Percentiles rank a stretch among this genome's conserved stretches.
phyloP scores from a whole-genome alignment of 2,888 invertebrate species.

The Girardia tigrina region DNA sequence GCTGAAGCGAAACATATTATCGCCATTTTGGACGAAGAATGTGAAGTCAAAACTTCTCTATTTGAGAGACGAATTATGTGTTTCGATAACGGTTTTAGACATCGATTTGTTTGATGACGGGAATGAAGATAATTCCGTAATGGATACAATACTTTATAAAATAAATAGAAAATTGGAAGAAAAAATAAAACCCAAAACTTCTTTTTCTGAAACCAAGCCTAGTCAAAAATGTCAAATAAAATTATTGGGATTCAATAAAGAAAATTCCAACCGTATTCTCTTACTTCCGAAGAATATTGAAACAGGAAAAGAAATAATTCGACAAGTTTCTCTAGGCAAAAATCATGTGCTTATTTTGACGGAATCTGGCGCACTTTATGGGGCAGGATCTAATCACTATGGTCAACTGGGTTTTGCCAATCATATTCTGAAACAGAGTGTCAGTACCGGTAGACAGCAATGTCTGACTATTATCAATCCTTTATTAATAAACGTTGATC shows the following conservation, averaged over 20 bases:
- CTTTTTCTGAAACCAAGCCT: background rate
- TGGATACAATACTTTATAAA: background rate
- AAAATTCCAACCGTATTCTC: background rate
- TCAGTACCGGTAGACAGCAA: background rate
- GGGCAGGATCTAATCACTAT: background rate
- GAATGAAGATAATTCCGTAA: background rate
- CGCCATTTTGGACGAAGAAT: background rate
- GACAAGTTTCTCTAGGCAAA: background rate
- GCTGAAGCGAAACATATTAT: background rate
- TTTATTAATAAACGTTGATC: background rate
- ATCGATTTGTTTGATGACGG: background rate
- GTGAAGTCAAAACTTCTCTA: background rate
- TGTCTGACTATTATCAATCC: background rate
- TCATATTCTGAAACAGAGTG: background rate
- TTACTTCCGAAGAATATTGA: background rate
- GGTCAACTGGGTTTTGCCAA: background rate
- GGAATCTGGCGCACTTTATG: background rate
- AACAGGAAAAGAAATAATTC: background rate
- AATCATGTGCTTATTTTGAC: background rate
- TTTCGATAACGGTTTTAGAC: background rate
- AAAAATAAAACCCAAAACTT: background rate
- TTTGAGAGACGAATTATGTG: background rate
- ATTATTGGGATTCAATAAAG: background rate
- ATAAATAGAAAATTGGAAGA: background rate
- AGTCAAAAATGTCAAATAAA: background rate